Percentiles rank a stretch among this genome's conserved stretches.
phyloP scores from a whole-genome alignment of 1,140 invertebrate species.

The Drosophila ironensis region DNA sequence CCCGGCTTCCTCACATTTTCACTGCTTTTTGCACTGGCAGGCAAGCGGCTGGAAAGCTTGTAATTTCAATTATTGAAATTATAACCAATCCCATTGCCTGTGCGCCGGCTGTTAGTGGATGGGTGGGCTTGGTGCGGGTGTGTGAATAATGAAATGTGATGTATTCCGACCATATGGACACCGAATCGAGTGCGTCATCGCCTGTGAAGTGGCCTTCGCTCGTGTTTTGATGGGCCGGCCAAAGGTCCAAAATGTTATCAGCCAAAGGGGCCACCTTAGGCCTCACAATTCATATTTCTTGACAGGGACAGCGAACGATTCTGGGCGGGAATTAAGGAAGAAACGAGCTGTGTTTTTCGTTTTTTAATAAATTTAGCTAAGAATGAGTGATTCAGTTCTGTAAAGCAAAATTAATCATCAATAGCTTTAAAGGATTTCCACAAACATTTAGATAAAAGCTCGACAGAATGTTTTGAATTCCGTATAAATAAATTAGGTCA shows the following conservation, averaged over 20 bases:
- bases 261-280: no score
- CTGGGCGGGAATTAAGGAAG: no score
- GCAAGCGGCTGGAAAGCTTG: slow-evolving; percentile 6
- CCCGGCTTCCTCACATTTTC: not conserved
- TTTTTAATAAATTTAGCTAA: no score
- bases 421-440: no score
- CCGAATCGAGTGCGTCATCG: slow-evolving; percentile 44
- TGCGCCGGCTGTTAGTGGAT: not conserved
- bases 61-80: slow-evolving; percentile 63
- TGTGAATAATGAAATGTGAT: slow-evolving; percentile 24
- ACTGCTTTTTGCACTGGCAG: slow-evolving; percentile 21
- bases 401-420: no score
- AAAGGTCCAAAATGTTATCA: not conserved
- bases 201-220: not conserved
- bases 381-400: no score
- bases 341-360: no score
- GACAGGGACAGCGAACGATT: no score
- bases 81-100: slow-evolving; percentile 12
- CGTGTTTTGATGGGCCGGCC: not conserved
- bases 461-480: no score
- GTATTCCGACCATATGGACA: slow-evolving; percentile 50
- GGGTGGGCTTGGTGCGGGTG: slow-evolving; percentile 3
- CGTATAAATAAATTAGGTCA: no score
- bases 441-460: no score
- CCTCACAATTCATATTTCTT: no score